phyloP scores from a whole-genome alignment of 2,113 vertebrate species.

The Carassius gibelio region DNA sequence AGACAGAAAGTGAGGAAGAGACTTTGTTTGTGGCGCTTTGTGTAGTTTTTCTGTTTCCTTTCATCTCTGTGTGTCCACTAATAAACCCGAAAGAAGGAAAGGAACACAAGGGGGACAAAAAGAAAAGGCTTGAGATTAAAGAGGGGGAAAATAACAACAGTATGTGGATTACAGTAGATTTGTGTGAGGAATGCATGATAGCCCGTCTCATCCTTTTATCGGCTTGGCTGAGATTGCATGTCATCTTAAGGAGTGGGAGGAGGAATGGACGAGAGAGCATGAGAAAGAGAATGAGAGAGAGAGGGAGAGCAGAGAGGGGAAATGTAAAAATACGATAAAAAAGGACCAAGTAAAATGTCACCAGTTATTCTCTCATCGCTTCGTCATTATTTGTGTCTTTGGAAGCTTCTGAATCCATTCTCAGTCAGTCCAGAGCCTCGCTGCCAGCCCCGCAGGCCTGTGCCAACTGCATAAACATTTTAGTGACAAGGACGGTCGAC shows the following conservation, averaged over 20 bases:
- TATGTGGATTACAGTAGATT: conserved; percentile 34
- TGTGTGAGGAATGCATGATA: conserved; percentile 40
- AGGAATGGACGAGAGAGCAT: neutral
- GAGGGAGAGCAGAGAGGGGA: neutral
- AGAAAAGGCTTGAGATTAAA: conserved; percentile 24
- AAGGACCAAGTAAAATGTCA: conserved; percentile 22
- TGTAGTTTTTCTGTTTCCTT: neutral
- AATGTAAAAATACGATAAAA: neutral
- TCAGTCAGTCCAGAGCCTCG: conserved; percentile 2
- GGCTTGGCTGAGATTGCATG: conserved; percentile 6
- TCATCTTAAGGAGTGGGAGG: conserved; percentile 4
- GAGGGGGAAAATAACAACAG: conserved; percentile 37
- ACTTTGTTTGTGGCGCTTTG: conserved; percentile 42
- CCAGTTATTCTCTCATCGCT: conserved; percentile 27
- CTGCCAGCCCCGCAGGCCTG: conserved; percentile 59
- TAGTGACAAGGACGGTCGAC: conserved; percentile 81
- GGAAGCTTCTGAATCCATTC: conserved; percentile 29
- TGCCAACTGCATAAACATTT: conserved; percentile 79
- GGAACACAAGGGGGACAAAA: conserved; percentile 3
- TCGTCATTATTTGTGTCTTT: conserved; percentile 33
- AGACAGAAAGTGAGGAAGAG: conserved; percentile 31
- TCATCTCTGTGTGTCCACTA: conserved; percentile 1
- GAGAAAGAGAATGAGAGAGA: neutral
- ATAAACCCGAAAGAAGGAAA: neutral
- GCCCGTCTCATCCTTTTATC: conserved; percentile 18